These are phyloP conservation scores for Dinomys branickii DNA, from an alignment of 2,113 vertebrate species.

Conservation along the genomic window DNA sequence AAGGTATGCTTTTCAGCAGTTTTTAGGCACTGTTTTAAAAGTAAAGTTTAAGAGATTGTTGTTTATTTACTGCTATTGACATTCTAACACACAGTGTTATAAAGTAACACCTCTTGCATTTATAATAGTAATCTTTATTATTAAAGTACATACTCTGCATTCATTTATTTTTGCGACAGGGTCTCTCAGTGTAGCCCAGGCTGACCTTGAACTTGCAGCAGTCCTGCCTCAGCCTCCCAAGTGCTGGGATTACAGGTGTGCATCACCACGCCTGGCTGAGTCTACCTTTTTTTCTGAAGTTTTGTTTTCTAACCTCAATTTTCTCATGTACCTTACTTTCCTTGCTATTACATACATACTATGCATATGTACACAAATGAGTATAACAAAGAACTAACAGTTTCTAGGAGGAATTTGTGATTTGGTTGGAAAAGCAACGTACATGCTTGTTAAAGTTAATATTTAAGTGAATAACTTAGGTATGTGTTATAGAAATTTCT, in stretches of 20 bases:
- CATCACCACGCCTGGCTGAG: neutral
- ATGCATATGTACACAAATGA: neutral
- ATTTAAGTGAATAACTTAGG: neutral
- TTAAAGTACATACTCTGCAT: neutral
- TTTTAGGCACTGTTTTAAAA: neutral
- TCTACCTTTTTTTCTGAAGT: neutral
- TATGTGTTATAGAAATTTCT: neutral
- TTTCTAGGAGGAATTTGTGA: slow-evolving; percentile 33
- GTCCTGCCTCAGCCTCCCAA: neutral
- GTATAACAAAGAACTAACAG: neutral
- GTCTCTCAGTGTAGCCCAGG: neutral
- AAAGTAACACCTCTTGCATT: neutral
- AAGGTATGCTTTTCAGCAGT: slow-evolving; percentile 89
- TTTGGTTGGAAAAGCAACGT: neutral
- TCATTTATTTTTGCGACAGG: neutral
- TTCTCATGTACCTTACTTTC: neutral
- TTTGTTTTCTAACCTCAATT: slow-evolving; percentile 29
- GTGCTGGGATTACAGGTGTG: neutral
- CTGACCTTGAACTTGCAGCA: neutral
- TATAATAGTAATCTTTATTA: neutral
- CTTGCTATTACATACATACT: neutral
- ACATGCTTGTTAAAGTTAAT: neutral
- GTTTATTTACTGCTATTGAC: neutral
- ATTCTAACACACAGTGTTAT: too few relatives aligned
- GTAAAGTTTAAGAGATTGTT: neutral